phyloP scores from a whole-genome alignment of 2,888 invertebrate genomes.

The Ceratothoa steindachneri region DNA sequence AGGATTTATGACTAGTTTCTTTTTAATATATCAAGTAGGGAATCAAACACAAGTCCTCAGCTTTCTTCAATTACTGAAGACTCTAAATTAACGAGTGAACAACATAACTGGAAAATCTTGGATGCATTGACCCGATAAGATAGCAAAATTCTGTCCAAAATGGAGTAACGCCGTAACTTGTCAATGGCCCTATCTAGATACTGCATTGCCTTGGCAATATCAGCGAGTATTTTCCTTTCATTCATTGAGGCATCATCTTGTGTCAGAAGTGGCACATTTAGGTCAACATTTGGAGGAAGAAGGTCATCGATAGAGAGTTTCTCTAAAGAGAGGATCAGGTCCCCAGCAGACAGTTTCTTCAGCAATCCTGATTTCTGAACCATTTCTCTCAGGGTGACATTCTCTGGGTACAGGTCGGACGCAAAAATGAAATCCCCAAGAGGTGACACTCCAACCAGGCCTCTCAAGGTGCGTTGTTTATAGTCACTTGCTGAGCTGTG shows the following conservation, averaged over 20 bases:
- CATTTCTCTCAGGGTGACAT: neutral
- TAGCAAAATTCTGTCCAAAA: neutral
- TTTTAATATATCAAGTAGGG: too few species aligned
- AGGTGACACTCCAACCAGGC: neutral
- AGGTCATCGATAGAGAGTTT: neutral
- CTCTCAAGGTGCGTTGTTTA: neutral
- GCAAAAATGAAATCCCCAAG: neutral
- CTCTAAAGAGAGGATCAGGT: neutral
- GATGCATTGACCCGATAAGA: neutral
- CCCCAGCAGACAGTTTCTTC: neutral
- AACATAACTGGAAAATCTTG: neutral
- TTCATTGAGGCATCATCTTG: neutral
- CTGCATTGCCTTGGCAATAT: neutral
- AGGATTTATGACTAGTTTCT: too few species aligned
- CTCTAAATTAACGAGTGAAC: conserved; percentile 2
- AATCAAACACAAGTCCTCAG: neutral
- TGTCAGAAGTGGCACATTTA: neutral
- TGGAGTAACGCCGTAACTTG: neutral
- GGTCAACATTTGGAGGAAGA: neutral
- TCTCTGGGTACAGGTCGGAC: neutral
- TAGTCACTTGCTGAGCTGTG: neutral
- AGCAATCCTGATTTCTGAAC: neutral
- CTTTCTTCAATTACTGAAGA: neutral
- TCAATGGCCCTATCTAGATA: neutral
- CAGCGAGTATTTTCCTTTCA: neutral